phyloP scores from a whole-genome alignment of 2,888 invertebrate species.

The Cephus runcator region DNA sequence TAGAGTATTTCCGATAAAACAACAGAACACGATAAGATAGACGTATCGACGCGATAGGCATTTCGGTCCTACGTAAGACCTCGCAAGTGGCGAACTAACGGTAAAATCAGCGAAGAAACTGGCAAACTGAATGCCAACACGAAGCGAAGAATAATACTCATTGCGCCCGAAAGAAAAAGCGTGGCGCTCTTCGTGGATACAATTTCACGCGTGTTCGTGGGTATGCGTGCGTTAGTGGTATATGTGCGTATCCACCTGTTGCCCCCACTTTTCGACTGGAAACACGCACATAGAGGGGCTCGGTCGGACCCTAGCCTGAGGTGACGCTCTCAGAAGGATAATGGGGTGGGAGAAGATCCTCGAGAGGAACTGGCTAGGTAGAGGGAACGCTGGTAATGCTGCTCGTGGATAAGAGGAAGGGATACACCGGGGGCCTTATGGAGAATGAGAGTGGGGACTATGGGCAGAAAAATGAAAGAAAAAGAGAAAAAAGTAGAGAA shows the following conservation, averaged over 20 bases:
- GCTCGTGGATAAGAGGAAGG: constrained; percentile 1
- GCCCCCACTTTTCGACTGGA: constrained; percentile 33
- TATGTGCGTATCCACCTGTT: constrained; percentile 52
- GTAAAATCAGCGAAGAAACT: neutral
- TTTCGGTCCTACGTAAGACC: neutral
- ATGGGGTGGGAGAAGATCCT: neutral
- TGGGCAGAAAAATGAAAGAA: constrained; percentile 28
- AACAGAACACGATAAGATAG: neutral
- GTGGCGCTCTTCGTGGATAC: neutral
- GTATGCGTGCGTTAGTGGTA: neutral
- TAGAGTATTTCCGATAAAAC: neutral
- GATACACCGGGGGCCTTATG: neutral
- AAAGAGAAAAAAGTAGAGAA: constrained; percentile 23
- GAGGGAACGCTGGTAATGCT: neutral
- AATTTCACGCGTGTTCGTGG: neutral
- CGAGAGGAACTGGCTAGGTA: neutral
- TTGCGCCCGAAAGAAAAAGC: neutral
- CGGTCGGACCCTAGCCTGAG: neutral
- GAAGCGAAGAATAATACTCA: neutral
- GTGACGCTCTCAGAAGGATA: neutral
- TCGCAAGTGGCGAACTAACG: neutral
- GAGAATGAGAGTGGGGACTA: constrained; percentile 16
- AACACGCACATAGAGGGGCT: neutral
- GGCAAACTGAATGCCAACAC: neutral
- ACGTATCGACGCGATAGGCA: neutral